These are phyloP conservation scores for Parthenolecanium corni DNA, from an alignment of 2,888 invertebrate genomes.

Conservation along the genomic window DNA sequence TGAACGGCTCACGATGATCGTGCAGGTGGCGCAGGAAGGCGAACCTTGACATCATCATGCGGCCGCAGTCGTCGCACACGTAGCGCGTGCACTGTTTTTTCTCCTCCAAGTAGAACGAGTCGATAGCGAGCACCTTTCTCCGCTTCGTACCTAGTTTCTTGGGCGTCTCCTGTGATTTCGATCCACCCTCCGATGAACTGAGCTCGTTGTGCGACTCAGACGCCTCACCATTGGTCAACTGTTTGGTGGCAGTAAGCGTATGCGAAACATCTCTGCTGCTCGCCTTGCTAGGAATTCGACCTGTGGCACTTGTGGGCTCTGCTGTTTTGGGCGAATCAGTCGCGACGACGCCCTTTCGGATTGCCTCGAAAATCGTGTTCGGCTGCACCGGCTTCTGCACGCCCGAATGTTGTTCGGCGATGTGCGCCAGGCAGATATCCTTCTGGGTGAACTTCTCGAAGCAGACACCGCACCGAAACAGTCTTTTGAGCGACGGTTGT, in stretches of 20 bases:
- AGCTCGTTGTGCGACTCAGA: neutral
- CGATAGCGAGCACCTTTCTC: slow-evolving; percentile 2
- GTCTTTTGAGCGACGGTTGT: neutral
- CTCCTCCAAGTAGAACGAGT: slow-evolving; percentile 1
- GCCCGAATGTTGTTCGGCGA: neutral
- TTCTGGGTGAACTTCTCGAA: slow-evolving; percentile 1
- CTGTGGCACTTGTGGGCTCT: neutral
- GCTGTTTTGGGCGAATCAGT: neutral
- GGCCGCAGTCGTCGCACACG: slow-evolving; percentile 8
- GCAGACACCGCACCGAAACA: slow-evolving; percentile 13
- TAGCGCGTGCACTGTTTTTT: neutral
- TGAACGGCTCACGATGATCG: neutral
- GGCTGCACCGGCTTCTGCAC: neutral
- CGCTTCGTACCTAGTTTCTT: neutral
- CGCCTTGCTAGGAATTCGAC: neutral
- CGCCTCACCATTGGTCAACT: neutral
- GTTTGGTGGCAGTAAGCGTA: neutral
- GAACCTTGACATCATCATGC: slow-evolving; percentile 11
- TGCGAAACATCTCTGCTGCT: neutral
- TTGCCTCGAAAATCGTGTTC: neutral
- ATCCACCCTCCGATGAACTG: too few relatives aligned
- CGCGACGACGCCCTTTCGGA: neutral
- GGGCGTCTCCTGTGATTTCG: neutral
- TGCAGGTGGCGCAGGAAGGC: slow-evolving; percentile 5
- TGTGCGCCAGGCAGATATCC: slow-evolving; percentile 6